These are phyloP conservation scores for Syngnathus acus DNA, from an alignment of 2,797 vertebrate genomes.

Conservation along the genomic window DNA sequence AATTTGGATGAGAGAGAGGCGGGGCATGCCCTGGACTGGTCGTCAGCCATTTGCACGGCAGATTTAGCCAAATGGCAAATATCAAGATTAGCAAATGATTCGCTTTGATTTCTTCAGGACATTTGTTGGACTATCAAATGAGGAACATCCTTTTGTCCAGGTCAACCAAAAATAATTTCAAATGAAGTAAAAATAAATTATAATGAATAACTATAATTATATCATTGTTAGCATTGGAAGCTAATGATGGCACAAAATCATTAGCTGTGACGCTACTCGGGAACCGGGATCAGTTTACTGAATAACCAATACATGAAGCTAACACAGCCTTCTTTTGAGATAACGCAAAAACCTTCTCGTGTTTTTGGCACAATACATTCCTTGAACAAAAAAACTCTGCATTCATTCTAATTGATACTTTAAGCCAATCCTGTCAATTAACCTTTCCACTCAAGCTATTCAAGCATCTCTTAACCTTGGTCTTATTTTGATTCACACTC, in stretches of 20 bases:
- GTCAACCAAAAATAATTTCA: too few relatives aligned
- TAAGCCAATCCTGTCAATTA: neutral
- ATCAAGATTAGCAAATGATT: neutral
- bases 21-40: neutral
- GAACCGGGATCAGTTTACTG: neutral
- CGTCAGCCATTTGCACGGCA: neutral
- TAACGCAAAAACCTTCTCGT: too few relatives aligned
- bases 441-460: neutral
- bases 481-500: neutral
- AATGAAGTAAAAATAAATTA: too few relatives aligned
- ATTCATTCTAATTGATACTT: neutral
- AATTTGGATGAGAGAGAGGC: neutral
- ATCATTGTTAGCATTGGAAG: conserved; percentile 39
- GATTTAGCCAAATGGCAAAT: neutral
- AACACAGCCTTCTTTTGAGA: too few relatives aligned
- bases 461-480: neutral
- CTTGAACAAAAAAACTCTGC: neutral
- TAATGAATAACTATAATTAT: too few relatives aligned
- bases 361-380: neutral
- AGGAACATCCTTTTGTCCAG: neutral
- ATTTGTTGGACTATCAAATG: neutral
- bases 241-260: conserved; percentile 43
- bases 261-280: conserved; percentile 12
- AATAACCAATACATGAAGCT: neutral
- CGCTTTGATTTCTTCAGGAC: neutral